Conservation (phyloP, 2,888 invertebrate genomes). For the Spialia ferax region DNA sequence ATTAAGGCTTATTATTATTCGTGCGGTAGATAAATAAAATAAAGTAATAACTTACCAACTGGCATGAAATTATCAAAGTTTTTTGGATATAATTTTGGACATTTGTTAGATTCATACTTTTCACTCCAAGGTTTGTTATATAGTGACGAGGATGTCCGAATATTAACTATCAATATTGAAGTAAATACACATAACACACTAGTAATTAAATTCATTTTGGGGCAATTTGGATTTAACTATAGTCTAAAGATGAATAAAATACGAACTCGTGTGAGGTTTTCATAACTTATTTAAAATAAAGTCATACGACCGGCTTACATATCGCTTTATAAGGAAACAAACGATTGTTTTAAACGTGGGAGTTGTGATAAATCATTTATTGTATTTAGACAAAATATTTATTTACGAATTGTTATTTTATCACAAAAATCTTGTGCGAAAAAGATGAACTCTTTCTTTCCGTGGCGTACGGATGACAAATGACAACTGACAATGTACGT, state of each 20-base stretch:
- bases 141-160: conserved; percentile 64
- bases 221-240: conserved; percentile 8
- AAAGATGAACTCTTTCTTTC: not conserved
- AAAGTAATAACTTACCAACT: conserved; percentile 75
- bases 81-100: conserved; percentile 84
- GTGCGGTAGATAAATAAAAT: not conserved
- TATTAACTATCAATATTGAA: conserved; percentile 59
- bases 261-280: conserved; percentile 38
- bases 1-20: not conserved
- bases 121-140: conserved; percentile 80
- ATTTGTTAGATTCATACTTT: conserved; percentile 81
- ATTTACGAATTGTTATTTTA: conserved; percentile 16
- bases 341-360: conserved; percentile 61
- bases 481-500: too few relatives aligned
- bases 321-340: conserved; percentile 56
- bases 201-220: conserved; percentile 44
- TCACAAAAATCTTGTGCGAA: conserved; percentile 4
- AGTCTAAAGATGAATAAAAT: conserved; percentile 17
- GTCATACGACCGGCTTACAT: conserved; percentile 13
- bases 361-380: conserved; percentile 55
- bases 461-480: too few relatives aligned
- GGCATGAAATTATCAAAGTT: conserved; percentile 86
- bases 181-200: conserved; percentile 53
- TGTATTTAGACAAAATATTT: conserved; percentile 30
- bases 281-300: conserved; percentile 28